Percentiles rank a stretch among this genome's conserved stretches.
phyloP scores from a whole-genome alignment of 2,113 vertebrate genomes.

The Centropus unirufus region DNA sequence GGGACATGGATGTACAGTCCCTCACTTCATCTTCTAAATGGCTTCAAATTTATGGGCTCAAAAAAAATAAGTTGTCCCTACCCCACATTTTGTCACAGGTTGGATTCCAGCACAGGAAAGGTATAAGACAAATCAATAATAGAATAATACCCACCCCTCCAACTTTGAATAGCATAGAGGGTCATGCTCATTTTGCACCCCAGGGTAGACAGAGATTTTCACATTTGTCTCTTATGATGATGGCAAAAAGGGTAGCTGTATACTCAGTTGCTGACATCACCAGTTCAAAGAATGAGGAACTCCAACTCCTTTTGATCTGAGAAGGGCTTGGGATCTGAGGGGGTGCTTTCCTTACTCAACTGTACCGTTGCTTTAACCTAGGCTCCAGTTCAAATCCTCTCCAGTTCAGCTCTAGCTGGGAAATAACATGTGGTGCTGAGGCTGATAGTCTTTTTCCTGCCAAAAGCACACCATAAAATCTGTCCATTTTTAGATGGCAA shows the following conservation, averaged over 20 bases:
- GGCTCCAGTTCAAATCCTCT: neutral
- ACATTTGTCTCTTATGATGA: neutral
- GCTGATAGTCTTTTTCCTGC: neutral
- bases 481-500: neutral
- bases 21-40: conserved; percentile 80
- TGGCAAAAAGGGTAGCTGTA: neutral
- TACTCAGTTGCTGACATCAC: neutral
- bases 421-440: neutral
- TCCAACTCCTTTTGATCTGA: neutral
- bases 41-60: conserved; percentile 80
- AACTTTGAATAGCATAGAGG: neutral
- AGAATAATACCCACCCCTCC: neutral
- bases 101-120: conserved; percentile 82
- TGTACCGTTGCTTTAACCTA: neutral
- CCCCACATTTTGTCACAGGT: conserved; percentile 80
- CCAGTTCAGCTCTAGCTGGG: neutral
- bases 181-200: neutral
- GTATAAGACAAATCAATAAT: conserved; percentile 53
- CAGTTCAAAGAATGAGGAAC: neutral
- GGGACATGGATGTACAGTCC: conserved; percentile 37
- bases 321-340: neutral
- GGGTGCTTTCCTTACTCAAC: neutral
- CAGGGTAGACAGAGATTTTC: neutral
- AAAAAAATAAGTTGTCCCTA: conserved; percentile 77
- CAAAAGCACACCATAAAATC: neutral